phyloP scores from a whole-genome alignment of 2,888 invertebrate genomes.

The Endotricha flammealis region DNA sequence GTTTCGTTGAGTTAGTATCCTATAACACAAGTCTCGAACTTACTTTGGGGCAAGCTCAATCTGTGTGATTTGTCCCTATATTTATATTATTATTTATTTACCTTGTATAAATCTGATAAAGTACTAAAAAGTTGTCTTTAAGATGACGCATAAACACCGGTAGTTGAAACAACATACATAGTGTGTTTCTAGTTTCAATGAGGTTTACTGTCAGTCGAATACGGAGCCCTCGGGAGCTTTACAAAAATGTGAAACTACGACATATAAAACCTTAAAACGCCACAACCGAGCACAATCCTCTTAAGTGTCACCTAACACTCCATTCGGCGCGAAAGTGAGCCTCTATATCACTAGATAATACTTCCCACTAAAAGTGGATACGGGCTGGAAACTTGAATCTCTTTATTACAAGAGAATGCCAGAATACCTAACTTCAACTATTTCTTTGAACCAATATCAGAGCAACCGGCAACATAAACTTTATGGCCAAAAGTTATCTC shows the following conservation, averaged over 20 bases:
- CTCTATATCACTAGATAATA: neutral
- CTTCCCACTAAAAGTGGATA: slow-evolving; percentile 1
- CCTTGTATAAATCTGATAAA: no score
- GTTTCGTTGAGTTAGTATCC: no score
- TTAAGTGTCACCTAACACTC: slow-evolving; percentile 5
- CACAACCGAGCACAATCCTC: slow-evolving; percentile 1
- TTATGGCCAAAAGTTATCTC: neutral
- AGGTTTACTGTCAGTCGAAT: neutral
- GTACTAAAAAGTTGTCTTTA: no score
- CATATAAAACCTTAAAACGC: neutral
- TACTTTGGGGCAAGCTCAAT: no score
- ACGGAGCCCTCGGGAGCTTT: neutral
- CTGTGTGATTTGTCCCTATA: no score
- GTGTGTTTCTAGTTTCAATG: no score
- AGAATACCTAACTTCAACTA: slow-evolving; percentile 2
- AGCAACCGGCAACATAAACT: slow-evolving; percentile 1
- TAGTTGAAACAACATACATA: no score
- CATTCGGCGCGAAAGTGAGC: neutral
- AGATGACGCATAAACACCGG: no score
- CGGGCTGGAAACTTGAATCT: neutral
- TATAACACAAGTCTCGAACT: no score
- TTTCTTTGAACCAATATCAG: slow-evolving; percentile 2
- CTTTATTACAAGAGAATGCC: slow-evolving; percentile 1
- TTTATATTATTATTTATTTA: no score
- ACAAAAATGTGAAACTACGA: neutral